phyloP scores from a whole-genome alignment of 2,888 invertebrate species.

The Sceliomorpha sp. region DNA sequence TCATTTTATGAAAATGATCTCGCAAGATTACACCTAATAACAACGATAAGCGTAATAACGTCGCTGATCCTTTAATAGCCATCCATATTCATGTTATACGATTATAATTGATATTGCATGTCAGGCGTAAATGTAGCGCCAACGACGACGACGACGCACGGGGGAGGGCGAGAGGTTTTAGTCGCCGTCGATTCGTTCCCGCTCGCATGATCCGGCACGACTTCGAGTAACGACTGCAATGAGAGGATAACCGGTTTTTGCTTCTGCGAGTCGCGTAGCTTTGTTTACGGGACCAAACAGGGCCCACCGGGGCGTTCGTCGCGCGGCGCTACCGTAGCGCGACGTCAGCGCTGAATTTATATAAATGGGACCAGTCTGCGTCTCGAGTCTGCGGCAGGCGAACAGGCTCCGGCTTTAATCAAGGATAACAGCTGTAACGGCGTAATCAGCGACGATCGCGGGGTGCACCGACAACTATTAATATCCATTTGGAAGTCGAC shows the following conservation, averaged over 20 bases:
- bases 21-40: conserved; percentile 41
- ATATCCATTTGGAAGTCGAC: conserved; percentile 71
- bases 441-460: conserved; percentile 73
- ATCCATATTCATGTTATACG: conserved; percentile 48
- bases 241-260: conserved; percentile 64
- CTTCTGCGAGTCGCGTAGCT: conserved; percentile 53
- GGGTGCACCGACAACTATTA: conserved; percentile 70
- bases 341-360: conserved; percentile 60
- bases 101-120: conserved; percentile 53
- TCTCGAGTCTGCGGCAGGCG: conserved; percentile 20
- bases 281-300: conserved; percentile 60
- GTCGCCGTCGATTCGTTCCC: conserved; percentile 48
- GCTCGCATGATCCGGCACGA: conserved; percentile 44
- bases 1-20: conserved; percentile 46
- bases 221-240: conserved; percentile 45
- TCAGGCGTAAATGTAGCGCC: conserved; percentile 42
- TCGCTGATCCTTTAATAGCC: conserved; percentile 42
- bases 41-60: conserved; percentile 47
- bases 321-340: conserved; percentile 58
- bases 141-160: conserved; percentile 43
- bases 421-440: conserved; percentile 74
- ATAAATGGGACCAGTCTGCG: conserved; percentile 54
- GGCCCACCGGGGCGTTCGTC: conserved; percentile 55
- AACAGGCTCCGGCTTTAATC: conserved; percentile 67
- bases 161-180: conserved; percentile 43